Evolutionary conservation across 1,140 invertebrate genomes (phyloP), one percentile per base, ranked within the genome.

Genomic region (Thaumetopoea pityocampa): DNA sequence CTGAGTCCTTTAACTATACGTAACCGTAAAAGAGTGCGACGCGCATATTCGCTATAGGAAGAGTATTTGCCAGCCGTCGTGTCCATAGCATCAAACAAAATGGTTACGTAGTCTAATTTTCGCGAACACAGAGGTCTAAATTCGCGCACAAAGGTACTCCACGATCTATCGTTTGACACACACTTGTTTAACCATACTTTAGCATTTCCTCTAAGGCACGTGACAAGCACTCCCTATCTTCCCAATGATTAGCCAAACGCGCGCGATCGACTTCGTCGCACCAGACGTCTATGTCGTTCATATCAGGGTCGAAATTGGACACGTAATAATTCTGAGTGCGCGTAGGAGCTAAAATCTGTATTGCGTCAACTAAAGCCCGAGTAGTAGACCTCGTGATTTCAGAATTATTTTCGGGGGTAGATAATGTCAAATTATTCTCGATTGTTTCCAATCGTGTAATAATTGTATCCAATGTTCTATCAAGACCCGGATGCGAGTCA

Each of bases 101-200:
- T 38, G 5, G 27, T 27, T 0, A 24, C 35, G 5, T 18, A 38
- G 9, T 38, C 35, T 7, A 19, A n/a, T 12, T 28, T 38, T 7
- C 35, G 35, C n/a, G 35, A 17, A 12, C 35, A 38, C 4, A 38
- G n/a, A 3, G 23, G 23, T 5, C 3, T 28, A 28, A 38, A 38
- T 18, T 38, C 7, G 4, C 5, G 4, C 12, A 1, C 18, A 11
- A 38, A 38, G 9, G 27, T 38, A 3, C 23, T 10, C 35, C 35
- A 38, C 1, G 35, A 14, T 1, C 35, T 23, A 6, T 38, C 35
- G 18, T 5, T 27, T 1, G 35, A 18, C 9, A 26, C 23, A 23
- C 35, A 38, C 10, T 38, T 24, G 12, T 38, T 27, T 7, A 38
- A 15, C 35, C 35, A 38, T 1, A 14, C 4, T n/a, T 16, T 16